Evolutionary conservation across 1,140 invertebrate genomes (phyloP), one percentile per base, ranked within the genome.

Genomic region (Globodera ellingtonae): DNA sequence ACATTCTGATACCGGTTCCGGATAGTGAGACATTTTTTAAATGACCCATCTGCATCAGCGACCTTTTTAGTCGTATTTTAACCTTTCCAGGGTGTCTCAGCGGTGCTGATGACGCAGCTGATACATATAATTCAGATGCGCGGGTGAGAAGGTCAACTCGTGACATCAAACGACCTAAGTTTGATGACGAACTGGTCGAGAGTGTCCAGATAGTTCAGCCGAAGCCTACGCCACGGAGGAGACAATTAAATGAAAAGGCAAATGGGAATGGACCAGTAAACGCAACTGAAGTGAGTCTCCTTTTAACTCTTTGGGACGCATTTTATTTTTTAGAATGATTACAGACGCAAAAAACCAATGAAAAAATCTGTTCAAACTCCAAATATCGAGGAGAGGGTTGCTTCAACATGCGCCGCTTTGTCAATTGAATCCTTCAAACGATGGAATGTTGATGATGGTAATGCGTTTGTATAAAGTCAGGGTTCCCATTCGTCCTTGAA

Each of bases 101-200:
- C 24, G 24, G 24, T 24, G 24, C 24, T 24, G 24, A 24, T 24
- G 24, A 24, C 24, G 24, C 24, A 24, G 24, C 24, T 24, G 24
- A 24, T 24, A 24, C 24, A 24, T 24, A 24, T 24, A 24, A 24
- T 24, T 24, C 24, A 44, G 67, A 70, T 47, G 5, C 24, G 46
- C 67, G 67, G n/a, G 62, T 83, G 15, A 52, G 86, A n/a, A 79
- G 94, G 88, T 96, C 95, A 7, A 95, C 94, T 50, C 91, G 96
- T 71, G 96, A 95, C 13, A 97, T 98, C 86, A 98, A 97, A 90
- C 91, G 96, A 8, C 94, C 94, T 86, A 95, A 96, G 84, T 98
- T 98, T 91, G 96, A 98, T 89, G 96, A 98, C 92, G 96, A 98
- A 91, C 90, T 98, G 62, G 96, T 98, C 0, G 91, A 92, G 78